Percentiles rank a stretch among this genome's conserved stretches.
phyloP scores from a whole-genome alignment of 1,140 invertebrate genomes.

The Aphaenogaster floridana region DNA sequence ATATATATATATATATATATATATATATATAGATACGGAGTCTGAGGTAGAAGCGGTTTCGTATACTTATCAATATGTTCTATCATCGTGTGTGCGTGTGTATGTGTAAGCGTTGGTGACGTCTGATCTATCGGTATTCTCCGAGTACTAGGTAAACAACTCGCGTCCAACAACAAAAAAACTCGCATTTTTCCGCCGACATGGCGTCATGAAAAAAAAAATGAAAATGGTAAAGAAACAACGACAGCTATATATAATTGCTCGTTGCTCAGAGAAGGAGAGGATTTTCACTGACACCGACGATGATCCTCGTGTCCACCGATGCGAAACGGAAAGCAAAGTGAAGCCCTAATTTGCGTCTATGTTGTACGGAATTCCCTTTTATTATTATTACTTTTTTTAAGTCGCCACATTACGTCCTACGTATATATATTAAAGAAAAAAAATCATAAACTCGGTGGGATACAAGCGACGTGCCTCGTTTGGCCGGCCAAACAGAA shows the following conservation, averaged over 20 bases:
- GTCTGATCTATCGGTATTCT: conserved; percentile 48
- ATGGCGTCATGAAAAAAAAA: neutral
- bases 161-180: conserved; percentile 29
- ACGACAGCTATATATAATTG: neutral
- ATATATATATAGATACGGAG: conserved; percentile 62
- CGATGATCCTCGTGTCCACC: conserved; percentile 10
- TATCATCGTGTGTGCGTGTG: conserved; percentile 38
- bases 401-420: neutral
- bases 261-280: conserved; percentile 2
- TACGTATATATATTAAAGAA: conserved; percentile 13
- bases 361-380: neutral
- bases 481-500: neutral
- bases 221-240: neutral
- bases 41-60: conserved; percentile 81
- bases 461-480: conserved; percentile 1
- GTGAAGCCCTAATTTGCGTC: conserved; percentile 16
- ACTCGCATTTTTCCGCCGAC: conserved; percentile 2
- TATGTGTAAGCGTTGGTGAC: conserved; percentile 40
- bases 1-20: conserved; percentile 57
- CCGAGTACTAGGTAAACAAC: conserved; percentile 64
- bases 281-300: neutral
- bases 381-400: conserved; percentile 7
- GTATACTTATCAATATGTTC: conserved; percentile 77
- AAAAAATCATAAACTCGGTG: conserved; percentile 43
- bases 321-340: conserved; percentile 14